Evolutionary conservation across 2,888 invertebrate species (phyloP), one percentile per base, ranked within the genome.

Genomic region (Netelia inedita): DNA sequence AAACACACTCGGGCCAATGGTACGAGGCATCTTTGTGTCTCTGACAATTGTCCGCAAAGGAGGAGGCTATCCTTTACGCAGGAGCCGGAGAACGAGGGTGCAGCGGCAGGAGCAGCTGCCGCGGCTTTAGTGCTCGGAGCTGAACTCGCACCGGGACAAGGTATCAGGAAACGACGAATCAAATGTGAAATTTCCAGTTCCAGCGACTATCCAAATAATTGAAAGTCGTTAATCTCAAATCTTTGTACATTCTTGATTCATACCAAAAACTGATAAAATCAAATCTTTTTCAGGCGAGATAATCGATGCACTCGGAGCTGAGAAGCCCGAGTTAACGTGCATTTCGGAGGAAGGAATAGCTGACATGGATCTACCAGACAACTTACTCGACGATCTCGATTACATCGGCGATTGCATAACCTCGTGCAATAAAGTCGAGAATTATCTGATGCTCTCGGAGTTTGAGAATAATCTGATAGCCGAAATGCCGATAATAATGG

Each of bases 341-440:
- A 97, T 97, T 92, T 97, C 97, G 68, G 97, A 97, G 93, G 97
- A 97, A 91, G 97, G 97, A 35, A 97, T 97, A 72, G 96, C 97
- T 0, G 97, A 97, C 90, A 96, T 97, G 95, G 97, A 97, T 93
- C 94, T 97, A 65, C 97, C 97, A 21, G 97, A 97, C 90, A 97
- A 97, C 92, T 94, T 97, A 79, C 94, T 97, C 43, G 97, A 97
- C 83, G 97, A 97, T 90, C 94, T 97, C 87, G 97, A 97, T 92
- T 97, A 97, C 92, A 96, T 96, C 86, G 97, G 97, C 78, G 97
- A 97, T 93, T 97, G 97, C 93, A 97, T 97, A 93, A 97, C 97
- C 88, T 97, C 97, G 86, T 97, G 97, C 94, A 97, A 97, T 94
- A 97, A 97, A 95, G 96, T 97, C 87, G 97, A 97, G 93, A 97